Conservation (phyloP, 2,797 vertebrate genomes). For the Mormyrops attenuatus region DNA sequence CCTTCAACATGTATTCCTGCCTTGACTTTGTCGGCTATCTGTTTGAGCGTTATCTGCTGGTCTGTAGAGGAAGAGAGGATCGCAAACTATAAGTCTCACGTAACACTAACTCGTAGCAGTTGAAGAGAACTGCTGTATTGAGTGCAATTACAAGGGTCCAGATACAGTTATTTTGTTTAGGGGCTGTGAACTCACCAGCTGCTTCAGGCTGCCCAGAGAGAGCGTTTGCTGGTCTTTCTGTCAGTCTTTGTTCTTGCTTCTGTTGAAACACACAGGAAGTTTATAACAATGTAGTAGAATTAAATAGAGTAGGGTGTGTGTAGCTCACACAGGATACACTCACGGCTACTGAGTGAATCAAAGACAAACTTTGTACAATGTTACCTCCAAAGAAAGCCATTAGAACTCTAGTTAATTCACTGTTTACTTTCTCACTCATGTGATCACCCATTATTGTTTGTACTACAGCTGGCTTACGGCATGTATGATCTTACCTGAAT, state of each 20-base stretch:
- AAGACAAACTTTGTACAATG: not conserved
- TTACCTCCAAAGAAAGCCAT: not conserved
- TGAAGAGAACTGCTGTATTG: not conserved
- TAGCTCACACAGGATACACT: not conserved
- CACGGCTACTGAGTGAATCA: not conserved
- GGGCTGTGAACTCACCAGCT: constrained; percentile 3
- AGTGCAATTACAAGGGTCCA: not conserved
- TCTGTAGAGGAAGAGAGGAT: constrained; percentile 12
- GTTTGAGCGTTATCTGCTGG: constrained; percentile 22
- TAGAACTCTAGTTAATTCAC: not conserved
- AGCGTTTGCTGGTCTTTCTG: not conserved
- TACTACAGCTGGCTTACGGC: not conserved
- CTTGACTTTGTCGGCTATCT: constrained; percentile 31
- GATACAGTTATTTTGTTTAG: not conserved
- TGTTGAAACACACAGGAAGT: not conserved
- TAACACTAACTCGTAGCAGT: not conserved
- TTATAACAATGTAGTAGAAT: not conserved
- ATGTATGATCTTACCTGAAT: not conserved
- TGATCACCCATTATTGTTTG: not conserved
- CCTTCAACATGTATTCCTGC: constrained; percentile 43
- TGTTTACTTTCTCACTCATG: not conserved
- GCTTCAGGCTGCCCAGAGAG: not conserved
- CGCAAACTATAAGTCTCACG: not conserved
- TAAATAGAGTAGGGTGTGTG: not conserved
- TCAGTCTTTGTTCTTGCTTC: not conserved